phyloP scores from a whole-genome alignment of 2,888 invertebrate species.

The Scaptomyza parva region DNA sequence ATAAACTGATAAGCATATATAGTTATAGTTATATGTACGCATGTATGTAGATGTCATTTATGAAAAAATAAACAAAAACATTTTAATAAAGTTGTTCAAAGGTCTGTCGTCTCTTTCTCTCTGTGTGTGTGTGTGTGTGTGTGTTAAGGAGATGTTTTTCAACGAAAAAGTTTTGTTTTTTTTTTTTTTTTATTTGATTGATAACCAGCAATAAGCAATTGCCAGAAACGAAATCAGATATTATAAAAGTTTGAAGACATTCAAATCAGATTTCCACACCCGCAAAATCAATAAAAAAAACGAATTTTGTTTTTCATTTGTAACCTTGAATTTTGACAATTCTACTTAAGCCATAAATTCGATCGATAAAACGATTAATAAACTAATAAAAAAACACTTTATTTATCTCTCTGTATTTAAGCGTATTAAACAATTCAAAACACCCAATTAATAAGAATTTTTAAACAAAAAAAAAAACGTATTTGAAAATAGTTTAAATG shows the following conservation, averaged over 20 bases:
- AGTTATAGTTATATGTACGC: background rate
- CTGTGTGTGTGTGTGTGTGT: too few species aligned
- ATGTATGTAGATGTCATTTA: background rate
- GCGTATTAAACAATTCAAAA: background rate
- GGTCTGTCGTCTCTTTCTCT: too few species aligned
- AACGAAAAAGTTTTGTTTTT: too few species aligned
- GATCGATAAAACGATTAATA: background rate
- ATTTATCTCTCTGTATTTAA: background rate
- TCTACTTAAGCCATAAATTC: background rate
- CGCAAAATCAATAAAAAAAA: background rate
- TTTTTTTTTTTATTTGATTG: too few species aligned
- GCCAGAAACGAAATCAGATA: background rate
- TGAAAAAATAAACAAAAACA: background rate
- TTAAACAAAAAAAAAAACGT: background rate
- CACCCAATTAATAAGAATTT: background rate
- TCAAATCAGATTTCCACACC: background rate
- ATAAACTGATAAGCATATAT: slow-evolving; percentile 1
- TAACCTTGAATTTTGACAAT: background rate
- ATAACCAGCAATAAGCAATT: background rate
- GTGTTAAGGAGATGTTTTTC: too few species aligned
- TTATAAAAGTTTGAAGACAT: background rate
- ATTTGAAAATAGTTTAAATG: too few species aligned
- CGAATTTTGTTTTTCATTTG: background rate
- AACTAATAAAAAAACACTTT: background rate
- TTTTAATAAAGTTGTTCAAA: background rate